Evolutionary conservation across 2,113 vertebrate genomes (phyloP).

Genomic region (Scortum barcoo): DNA sequence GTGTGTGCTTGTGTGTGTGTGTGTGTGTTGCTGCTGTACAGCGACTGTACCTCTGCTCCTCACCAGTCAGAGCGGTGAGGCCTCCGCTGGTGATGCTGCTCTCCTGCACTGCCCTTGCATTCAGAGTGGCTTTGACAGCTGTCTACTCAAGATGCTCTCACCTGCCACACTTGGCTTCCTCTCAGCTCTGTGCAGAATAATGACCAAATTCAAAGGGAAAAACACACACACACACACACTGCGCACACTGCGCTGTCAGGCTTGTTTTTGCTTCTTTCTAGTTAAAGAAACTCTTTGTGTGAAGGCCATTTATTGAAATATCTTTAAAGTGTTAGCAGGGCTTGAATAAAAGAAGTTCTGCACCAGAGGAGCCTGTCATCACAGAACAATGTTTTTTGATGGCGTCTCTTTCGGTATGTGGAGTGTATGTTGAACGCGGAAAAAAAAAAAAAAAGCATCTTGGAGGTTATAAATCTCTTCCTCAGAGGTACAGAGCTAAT

Average conservation of each 20-base stretch:
- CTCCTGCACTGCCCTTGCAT: conserved; percentile 37
- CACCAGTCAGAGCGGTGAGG: conserved; percentile 56
- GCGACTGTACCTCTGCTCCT: conserved; percentile 53
- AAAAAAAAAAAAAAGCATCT: conserved; percentile 10
- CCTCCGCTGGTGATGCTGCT: conserved; percentile 44
- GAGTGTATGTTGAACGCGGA: neutral
- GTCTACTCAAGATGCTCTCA: conserved; percentile 72
- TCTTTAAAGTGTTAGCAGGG: conserved; percentile 22
- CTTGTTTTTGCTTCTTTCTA: conserved; percentile 59
- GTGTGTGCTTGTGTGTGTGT: too few species aligned
- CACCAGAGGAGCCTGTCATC: conserved; percentile 14
- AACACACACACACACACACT: conserved; percentile 17
- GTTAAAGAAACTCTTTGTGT: conserved; percentile 46
- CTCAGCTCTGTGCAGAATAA: conserved; percentile 65
- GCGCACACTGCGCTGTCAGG: conserved; percentile 50
- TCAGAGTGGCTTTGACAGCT: conserved; percentile 72
- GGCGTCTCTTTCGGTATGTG: neutral
- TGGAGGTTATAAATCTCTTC: conserved; percentile 16
- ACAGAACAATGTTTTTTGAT: neutral
- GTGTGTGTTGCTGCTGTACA: conserved; percentile 25
- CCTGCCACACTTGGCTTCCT: conserved; percentile 70
- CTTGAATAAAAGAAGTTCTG: neutral
- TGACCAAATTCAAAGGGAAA: conserved; percentile 54
- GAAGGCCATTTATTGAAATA: conserved; percentile 57
- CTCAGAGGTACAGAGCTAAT: neutral